Evolutionary conservation across 1,140 invertebrate species (phyloP), one percentile per base, ranked within the genome.

Genomic region (Notospermus geniculatus): DNA sequence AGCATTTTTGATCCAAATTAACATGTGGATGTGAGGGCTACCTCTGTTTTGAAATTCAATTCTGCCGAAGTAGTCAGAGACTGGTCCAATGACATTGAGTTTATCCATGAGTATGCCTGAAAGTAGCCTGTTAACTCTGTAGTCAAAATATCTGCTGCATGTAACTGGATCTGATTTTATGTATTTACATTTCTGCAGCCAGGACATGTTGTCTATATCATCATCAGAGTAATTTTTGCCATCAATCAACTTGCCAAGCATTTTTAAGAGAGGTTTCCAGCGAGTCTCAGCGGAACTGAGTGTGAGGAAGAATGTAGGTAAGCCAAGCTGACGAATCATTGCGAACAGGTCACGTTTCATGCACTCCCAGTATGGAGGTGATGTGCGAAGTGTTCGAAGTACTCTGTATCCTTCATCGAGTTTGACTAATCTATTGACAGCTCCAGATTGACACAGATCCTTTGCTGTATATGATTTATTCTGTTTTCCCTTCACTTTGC

Each of bases 1-100:
- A n/a, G n/a, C n/a, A n/a, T n/a, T n/a, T n/a, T n/a, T 53, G 73
- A 80, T 60, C 80, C 81, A 83, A 17, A 78, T 30, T 2, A 83
- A 60, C 52, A 78, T 71, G 58, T 83, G 80, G 15, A 80, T 50
- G 70, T 83, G 81, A n/a, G 82, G 80, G 54, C 70, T 78, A n/a
- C n/a, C n/a, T n/a, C n/a, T n/a, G n/a, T n/a, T n/a, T n/a, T n/a
- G n/a, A n/a, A n/a, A n/a, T n/a, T n/a, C n/a, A n/a, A n/a, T n/a
- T n/a, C n/a, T n/a, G n/a, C n/a, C n/a, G n/a, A n/a, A n/a, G n/a
- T n/a, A 68, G 62, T 74, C 68, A 5, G 13, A 22, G 13, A 72
- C 50, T 57, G 65, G 32, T 19, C 71, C 67, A 43, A 67, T 46
- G 5, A 65, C 60, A 22, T 23, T 52, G 28, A 55, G 50, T 41